Base-by-base conservation (phyloP, 1,140 invertebrate species). In the Lamellibrachia luymesi region DNA sequence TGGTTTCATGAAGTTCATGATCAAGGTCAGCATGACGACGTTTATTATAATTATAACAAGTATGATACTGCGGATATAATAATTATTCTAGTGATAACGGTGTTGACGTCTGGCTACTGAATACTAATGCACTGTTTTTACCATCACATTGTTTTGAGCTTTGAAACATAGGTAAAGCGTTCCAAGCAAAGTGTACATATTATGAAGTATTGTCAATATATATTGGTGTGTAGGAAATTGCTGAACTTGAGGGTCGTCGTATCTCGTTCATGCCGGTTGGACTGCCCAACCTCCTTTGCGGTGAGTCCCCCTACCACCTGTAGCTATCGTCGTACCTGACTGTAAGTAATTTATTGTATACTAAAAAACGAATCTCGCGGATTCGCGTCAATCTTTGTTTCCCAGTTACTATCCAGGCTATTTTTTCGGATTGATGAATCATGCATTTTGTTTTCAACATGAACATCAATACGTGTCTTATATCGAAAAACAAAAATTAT, bases 1-100 rank as follows among this genome's bases (percentile, higher is more conserved):
- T 80, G 89, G 50, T 27, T 94, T 94, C 92, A 94, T 94, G 93
- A 94, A 94, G 80, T 94, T 94, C 64, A 94, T 94, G 93, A 94
- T 94, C 38, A 94, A 94, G 93, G 93, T 93, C 50, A 13, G 27
- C n/a, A 90, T 93, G 25, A 0, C 50, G 7, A n/a, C 49, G 6
- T 80, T 80, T 80, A 80, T 10, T 6, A 22, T 80, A 80, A 8
- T 22, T 80, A n/a, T 90, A 38, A 91, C 91, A 50, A 7, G 10
- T 27, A 91, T 22, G n/a, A 6, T 50, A 6, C 90, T 5, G 17
- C 22, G 8, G 6, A 8, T 6, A 91, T 91, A 91, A 91, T 56
- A 56, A 50, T 91, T 38, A 91, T 91, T 22, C 7, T 91, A 56
- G 52, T 56, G 52, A 56, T 13, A 56, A 56, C 13, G 52, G 1